Evolutionary conservation across 1,140 invertebrate genomes (phyloP).

Genomic region (Campoletis sonorensis): DNA sequence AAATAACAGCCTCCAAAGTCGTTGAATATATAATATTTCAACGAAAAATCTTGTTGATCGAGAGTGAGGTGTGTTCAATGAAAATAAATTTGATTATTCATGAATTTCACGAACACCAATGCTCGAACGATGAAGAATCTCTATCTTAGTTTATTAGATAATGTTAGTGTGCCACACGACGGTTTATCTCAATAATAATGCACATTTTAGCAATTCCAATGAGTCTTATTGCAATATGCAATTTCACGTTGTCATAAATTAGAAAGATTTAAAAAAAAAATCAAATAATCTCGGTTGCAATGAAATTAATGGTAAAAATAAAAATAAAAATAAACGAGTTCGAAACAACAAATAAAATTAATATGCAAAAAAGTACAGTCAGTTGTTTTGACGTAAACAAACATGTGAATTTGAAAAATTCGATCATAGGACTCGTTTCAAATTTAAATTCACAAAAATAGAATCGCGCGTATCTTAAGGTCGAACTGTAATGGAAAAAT

Average conservation of each 20-base stretch:
- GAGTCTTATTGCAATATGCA: background rate
- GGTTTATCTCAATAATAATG: background rate
- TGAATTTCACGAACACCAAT: background rate
- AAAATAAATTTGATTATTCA: slow-evolving; percentile 5
- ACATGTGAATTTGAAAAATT: too few species aligned
- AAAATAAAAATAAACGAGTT: too few species aligned
- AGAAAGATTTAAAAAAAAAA: background rate
- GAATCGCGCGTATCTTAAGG: too few species aligned
- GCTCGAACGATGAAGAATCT: too few species aligned
- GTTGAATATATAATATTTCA: background rate
- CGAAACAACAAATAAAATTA: too few species aligned
- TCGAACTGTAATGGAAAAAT: too few species aligned
- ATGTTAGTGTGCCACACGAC: background rate
- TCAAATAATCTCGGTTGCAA: too few species aligned
- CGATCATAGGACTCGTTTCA: too few species aligned
- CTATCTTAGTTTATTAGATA: background rate
- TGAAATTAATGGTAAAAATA: too few species aligned
- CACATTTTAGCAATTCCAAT: slow-evolving; percentile 1
- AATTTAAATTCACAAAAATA: too few species aligned
- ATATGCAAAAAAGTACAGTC: too few species aligned
- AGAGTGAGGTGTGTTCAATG: background rate
- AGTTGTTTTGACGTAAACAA: too few species aligned
- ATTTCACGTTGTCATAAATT: background rate
- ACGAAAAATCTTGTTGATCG: background rate
- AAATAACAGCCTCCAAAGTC: background rate